Evolutionary conservation across 2,888 invertebrate species (phyloP).

Genomic region (Colletes collaris): DNA sequence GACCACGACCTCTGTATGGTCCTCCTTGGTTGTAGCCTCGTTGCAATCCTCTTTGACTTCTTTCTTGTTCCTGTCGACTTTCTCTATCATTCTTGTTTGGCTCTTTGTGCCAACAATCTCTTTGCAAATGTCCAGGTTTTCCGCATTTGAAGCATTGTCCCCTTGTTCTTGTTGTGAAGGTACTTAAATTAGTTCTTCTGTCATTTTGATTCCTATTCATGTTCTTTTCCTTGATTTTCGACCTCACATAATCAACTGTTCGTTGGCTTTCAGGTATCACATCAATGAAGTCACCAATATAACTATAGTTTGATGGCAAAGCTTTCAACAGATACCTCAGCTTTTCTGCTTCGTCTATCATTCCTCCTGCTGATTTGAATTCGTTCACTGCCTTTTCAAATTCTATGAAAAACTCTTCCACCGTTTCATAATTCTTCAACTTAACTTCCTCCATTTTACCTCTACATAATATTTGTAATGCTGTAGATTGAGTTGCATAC

Average conservation of each 20-base stretch:
- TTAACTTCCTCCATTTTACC: constrained; percentile 50
- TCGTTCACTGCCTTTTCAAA: constrained; percentile 66
- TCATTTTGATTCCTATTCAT: constrained; percentile 9
- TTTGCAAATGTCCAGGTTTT: neutral
- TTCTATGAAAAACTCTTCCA: constrained; percentile 56
- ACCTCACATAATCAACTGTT: constrained; percentile 68
- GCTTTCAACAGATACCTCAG: constrained; percentile 67
- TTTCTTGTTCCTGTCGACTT: too few species aligned
- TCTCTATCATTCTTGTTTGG: too few species aligned
- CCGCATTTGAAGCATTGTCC: neutral
- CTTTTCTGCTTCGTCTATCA: constrained; percentile 63
- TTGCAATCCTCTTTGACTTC: too few species aligned
- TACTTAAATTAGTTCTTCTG: neutral
- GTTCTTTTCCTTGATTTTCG: constrained; percentile 57
- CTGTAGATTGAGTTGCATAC: constrained; percentile 58
- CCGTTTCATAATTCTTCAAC: constrained; percentile 51
- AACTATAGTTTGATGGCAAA: constrained; percentile 63
- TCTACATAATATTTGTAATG: constrained; percentile 51
- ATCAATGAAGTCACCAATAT: constrained; percentile 70
- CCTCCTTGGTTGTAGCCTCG: too few species aligned
- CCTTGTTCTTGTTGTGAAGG: neutral
- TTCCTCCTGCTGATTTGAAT: constrained; percentile 61
- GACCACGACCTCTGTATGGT: too few species aligned
- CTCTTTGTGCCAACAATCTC: neutral
- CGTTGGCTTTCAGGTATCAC: constrained; percentile 58